A percentile compares a stretch with the other conserved stretches of the same genome.
phyloP scores from a whole-genome alignment of 2,888 invertebrate genomes.

The Trilocha varians region DNA sequence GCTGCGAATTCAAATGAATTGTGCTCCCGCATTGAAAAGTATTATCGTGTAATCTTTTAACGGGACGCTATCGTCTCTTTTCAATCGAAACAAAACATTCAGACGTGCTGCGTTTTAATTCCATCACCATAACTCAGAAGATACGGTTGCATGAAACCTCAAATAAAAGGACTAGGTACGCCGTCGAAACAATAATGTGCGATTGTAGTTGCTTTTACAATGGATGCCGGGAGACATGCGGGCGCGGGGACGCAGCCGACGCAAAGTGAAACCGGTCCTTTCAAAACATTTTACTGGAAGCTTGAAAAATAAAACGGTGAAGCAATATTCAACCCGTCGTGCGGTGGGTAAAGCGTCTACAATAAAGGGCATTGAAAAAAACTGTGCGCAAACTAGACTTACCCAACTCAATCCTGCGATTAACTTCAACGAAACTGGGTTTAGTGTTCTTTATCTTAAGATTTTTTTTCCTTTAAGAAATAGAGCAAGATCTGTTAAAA shows the following conservation, averaged over 20 bases:
- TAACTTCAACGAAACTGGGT: too few relatives aligned
- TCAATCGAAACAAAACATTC: constrained; percentile 36
- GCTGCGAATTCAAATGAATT: background rate
- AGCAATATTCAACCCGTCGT: constrained; percentile 47
- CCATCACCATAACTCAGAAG: constrained; percentile 61
- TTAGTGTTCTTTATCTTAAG: too few relatives aligned
- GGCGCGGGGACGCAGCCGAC: constrained; percentile 36
- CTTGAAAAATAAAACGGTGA: constrained; percentile 57
- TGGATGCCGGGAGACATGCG: constrained; percentile 54
- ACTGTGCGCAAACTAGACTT: constrained; percentile 3
- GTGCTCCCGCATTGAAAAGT: background rate
- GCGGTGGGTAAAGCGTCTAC: constrained; percentile 36
- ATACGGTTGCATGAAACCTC: constrained; percentile 54
- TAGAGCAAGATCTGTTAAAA: too few relatives aligned
- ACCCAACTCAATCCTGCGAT: background rate
- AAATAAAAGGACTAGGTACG: constrained; percentile 57
- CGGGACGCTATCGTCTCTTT: background rate
- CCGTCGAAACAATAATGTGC: constrained; percentile 65
- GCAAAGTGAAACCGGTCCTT: constrained; percentile 69
- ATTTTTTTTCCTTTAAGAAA: too few relatives aligned
- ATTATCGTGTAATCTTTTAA: background rate
- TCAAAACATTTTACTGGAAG: constrained; percentile 66
- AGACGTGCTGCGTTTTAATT: constrained; percentile 58
- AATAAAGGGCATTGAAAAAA: constrained; percentile 37
- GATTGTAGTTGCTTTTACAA: constrained; percentile 67